Conservation (phyloP, 2,797 vertebrate species). For the Galagoides demidoff region DNA sequence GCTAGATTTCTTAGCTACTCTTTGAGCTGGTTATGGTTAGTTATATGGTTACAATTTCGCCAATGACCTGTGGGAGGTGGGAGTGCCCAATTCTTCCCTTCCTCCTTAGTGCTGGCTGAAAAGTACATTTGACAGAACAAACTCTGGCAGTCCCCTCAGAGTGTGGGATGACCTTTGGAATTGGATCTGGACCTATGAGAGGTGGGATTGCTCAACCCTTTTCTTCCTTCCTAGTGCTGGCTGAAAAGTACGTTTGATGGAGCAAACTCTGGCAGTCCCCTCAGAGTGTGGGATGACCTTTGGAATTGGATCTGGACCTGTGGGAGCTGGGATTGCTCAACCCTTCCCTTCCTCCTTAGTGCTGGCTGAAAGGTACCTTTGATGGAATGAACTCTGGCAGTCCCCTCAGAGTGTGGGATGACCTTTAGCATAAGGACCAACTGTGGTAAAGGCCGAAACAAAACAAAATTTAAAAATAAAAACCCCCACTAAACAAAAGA, state of each 20-base stretch:
- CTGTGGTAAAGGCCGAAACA: not conserved
- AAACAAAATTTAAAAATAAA: not conserved
- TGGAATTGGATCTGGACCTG: not conserved
- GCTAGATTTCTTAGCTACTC: not conserved
- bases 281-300: not conserved
- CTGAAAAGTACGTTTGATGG: not conserved
- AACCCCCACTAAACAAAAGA: not conserved
- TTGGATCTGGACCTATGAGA: too few relatives aligned
- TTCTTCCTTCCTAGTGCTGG: not conserved
- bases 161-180: not conserved
- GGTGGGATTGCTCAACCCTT: fast-evolving
- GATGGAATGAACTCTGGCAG: not conserved
- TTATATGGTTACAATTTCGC: not conserved
- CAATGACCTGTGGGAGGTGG: fast-evolving
- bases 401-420: not conserved
- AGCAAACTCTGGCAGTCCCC: not conserved
- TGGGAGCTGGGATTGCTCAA: fast-evolving
- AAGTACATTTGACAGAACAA: not conserved
- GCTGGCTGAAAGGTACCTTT: not conserved
- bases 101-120: not conserved
- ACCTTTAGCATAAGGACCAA: not conserved
- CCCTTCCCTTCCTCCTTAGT: not conserved
- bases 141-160: not conserved
- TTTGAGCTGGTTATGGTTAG: not conserved
- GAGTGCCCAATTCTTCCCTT: fast-evolving